Evolutionary conservation across 2,888 invertebrate genomes (phyloP).

Genomic region (Eristalis intricaria): DNA sequence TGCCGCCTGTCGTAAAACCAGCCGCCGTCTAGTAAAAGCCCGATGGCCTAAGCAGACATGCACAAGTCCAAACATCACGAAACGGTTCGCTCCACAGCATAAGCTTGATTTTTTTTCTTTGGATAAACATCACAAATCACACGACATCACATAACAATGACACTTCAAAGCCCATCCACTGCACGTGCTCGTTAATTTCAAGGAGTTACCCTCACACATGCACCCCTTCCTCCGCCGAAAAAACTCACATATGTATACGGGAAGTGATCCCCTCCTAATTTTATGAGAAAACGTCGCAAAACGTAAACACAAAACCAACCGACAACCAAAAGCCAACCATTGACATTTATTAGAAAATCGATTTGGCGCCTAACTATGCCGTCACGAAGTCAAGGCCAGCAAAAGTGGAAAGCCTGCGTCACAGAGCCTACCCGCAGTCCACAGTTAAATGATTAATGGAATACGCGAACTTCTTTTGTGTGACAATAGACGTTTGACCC

Average conservation of each 20-base stretch:
- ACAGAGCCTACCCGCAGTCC: constrained; percentile 3
- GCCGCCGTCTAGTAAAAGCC: too few species aligned
- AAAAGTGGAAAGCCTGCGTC: constrained; percentile 1
- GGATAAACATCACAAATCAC: not conserved
- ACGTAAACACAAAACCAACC: not conserved
- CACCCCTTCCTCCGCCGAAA: not conserved
- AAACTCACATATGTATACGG: too few species aligned
- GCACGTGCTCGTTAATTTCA: constrained; percentile 20
- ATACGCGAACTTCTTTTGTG: constrained; percentile 37
- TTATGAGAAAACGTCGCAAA: not conserved
- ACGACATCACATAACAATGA: constrained; percentile 3
- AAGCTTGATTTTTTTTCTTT: too few species aligned
- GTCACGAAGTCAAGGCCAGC: constrained; percentile 29
- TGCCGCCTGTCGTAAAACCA: too few species aligned
- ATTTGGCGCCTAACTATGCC: constrained; percentile 31
- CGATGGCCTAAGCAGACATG: too few species aligned
- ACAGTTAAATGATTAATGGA: constrained; percentile 45
- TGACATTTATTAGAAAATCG: constrained; percentile 48
- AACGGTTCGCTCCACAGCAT: too few species aligned
- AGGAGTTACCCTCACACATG: not conserved
- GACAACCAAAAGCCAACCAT: not conserved
- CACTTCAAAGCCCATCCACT: not conserved
- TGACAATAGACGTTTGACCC: constrained; percentile 49
- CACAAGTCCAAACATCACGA: too few species aligned
- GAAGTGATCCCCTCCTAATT: not conserved